Conservation (phyloP, 2,113 vertebrate species). For the Xenotilapia leptura region DNA sequence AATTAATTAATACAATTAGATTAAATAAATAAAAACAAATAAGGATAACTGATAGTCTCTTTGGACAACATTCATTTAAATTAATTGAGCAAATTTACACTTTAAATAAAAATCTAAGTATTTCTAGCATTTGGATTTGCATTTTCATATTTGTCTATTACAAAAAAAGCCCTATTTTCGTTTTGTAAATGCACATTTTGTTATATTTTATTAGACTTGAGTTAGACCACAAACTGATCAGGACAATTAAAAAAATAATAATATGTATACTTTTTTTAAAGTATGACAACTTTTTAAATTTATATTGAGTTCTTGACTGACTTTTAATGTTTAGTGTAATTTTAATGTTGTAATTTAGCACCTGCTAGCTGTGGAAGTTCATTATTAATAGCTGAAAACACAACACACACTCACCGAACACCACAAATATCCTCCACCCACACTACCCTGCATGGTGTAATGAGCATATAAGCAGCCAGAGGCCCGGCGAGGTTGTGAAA, state of each 20-base stretch:
- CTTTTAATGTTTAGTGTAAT: not conserved
- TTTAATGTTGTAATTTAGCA: not conserved
- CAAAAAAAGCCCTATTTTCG: rapidly evolving
- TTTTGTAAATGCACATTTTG: not conserved
- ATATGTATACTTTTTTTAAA: not conserved
- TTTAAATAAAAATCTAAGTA: not conserved
- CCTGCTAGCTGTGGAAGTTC: not conserved
- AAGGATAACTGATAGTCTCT: not conserved
- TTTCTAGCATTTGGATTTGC: not conserved
- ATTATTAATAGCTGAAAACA: not conserved
- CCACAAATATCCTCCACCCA: not conserved
- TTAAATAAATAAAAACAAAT: not conserved
- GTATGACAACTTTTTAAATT: not conserved
- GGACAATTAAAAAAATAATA: not conserved
- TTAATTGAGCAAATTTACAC: not conserved
- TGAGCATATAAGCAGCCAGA: not conserved
- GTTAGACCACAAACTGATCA: not conserved
- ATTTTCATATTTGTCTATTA: not conserved
- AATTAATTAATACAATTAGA: rapidly evolving
- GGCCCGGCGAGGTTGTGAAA: not conserved
- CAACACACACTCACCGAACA: not conserved
- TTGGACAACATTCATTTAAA: not conserved
- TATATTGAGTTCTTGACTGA: not conserved
- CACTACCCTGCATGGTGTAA: not conserved
- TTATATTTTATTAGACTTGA: not conserved